Evolutionary conservation across 2,888 invertebrate genomes (phyloP).

Genomic region (Elysia crispata): DNA sequence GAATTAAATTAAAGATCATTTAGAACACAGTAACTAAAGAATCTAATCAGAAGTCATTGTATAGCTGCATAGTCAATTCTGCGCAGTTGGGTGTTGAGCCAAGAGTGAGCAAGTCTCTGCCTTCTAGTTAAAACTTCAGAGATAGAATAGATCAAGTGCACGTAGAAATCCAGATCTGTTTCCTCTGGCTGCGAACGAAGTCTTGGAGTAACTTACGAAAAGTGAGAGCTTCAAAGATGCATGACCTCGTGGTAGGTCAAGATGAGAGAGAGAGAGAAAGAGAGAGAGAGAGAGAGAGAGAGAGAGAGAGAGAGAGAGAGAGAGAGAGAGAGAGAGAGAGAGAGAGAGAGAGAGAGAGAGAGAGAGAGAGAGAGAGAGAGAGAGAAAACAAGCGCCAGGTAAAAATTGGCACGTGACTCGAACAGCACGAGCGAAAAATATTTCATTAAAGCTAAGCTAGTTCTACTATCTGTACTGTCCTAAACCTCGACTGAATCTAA

Average conservation of each 20-base stretch:
- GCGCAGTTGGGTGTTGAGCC: slow-evolving; percentile 25
- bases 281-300: slow-evolving; percentile 33
- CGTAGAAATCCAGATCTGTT: neutral
- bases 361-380: neutral
- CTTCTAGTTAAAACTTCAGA: neutral
- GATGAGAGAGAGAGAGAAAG: slow-evolving; percentile 30
- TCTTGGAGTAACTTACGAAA: neutral
- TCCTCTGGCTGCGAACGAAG: neutral
- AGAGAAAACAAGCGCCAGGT: too few species aligned
- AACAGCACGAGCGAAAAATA: too few species aligned
- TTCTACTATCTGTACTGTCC: too few species aligned
- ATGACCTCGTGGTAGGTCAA: neutral
- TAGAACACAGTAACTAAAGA: too few species aligned
- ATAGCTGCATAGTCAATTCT: neutral
- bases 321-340: slow-evolving; percentile 24
- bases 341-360: slow-evolving; percentile 26
- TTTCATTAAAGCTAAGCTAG: too few species aligned
- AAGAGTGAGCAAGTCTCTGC: neutral
- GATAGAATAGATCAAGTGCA: neutral
- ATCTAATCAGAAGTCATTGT: too few species aligned
- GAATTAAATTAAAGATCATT: too few species aligned
- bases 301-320: neutral
- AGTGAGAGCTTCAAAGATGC: slow-evolving; percentile 18
- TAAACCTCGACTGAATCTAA: too few species aligned
- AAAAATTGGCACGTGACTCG: neutral